phyloP scores from a whole-genome alignment of 2,113 vertebrate genomes.

The Cettia cetti region DNA sequence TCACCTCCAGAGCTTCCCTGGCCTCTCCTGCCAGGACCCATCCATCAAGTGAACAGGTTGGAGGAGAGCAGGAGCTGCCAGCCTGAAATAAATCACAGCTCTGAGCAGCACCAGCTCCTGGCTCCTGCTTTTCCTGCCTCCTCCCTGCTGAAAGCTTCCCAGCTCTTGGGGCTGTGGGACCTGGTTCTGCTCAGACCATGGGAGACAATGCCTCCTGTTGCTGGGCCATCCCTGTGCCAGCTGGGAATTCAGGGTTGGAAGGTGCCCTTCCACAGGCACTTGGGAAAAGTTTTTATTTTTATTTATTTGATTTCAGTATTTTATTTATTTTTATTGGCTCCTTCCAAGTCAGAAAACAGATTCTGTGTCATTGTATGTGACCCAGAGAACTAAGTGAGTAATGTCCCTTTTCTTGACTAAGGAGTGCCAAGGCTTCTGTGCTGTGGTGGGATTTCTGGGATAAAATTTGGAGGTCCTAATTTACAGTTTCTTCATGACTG shows the following conservation, averaged over 20 bases:
- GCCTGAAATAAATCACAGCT: slow-evolving; percentile 3
- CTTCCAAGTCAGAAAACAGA: background rate
- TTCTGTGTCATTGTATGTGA: accelerated
- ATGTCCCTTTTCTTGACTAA: background rate
- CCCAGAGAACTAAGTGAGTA: accelerated
- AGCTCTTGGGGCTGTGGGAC: background rate
- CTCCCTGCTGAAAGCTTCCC: background rate
- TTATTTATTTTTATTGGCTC: background rate
- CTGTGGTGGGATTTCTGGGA: background rate
- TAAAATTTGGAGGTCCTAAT: background rate
- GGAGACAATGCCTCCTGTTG: accelerated
- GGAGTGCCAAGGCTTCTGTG: background rate
- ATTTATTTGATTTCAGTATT: background rate
- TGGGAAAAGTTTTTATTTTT: too few relatives aligned
- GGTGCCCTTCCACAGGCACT: background rate
- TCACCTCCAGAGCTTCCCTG: slow-evolving; percentile 26
- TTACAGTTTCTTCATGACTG: accelerated
- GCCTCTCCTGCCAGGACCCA: background rate
- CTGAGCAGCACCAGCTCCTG: background rate
- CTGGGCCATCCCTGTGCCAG: background rate
- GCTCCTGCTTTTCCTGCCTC: background rate
- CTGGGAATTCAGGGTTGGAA: background rate
- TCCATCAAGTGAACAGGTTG: slow-evolving; percentile 26
- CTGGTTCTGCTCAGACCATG: background rate
- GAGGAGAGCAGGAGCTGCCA: background rate